These are phyloP conservation scores for Eulemur mongoz DNA, from an alignment of 2,797 vertebrate species.

Conservation along the genomic window DNA sequence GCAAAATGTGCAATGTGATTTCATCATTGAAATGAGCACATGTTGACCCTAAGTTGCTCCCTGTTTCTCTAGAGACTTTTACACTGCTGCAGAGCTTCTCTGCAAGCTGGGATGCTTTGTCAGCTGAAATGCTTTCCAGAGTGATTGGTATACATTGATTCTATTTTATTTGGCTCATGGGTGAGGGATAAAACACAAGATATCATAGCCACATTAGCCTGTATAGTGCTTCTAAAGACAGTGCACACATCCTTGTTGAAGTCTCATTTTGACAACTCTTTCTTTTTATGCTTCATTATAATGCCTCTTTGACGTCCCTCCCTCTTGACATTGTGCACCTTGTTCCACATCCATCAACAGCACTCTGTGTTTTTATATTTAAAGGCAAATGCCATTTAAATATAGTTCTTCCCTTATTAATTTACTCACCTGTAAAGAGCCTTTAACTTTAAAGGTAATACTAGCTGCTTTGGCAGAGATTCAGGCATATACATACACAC, in stretches of 20 bases:
- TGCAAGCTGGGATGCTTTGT: not conserved
- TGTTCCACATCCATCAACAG: not conserved
- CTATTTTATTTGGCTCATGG: not conserved
- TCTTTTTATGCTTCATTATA: not conserved
- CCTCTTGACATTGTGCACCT: not conserved
- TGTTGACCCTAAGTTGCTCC: not conserved
- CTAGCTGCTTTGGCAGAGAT: slow-evolving; percentile 22
- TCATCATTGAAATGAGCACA: not conserved
- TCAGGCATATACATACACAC: not conserved
- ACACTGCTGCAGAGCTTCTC: not conserved
- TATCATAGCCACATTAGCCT: not conserved
- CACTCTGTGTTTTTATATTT: not conserved
- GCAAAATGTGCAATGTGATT: not conserved
- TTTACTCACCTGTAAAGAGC: not conserved
- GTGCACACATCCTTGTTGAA: not conserved
- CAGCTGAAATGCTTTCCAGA: not conserved
- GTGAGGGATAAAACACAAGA: not conserved
- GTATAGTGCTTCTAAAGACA: not conserved
- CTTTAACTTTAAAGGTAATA: slow-evolving; percentile 46
- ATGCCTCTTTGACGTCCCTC: not conserved
- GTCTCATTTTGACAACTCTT: not conserved
- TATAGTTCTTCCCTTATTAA: not conserved
- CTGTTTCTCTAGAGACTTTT: not conserved
- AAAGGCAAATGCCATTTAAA: not conserved
- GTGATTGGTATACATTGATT: not conserved